Percentiles rank a stretch among this genome's conserved stretches.
These are phyloP conservation scores for Eurystomus glaucurus DNA, from an alignment of 2,797 vertebrate genomes.

Conservation along the genomic window DNA sequence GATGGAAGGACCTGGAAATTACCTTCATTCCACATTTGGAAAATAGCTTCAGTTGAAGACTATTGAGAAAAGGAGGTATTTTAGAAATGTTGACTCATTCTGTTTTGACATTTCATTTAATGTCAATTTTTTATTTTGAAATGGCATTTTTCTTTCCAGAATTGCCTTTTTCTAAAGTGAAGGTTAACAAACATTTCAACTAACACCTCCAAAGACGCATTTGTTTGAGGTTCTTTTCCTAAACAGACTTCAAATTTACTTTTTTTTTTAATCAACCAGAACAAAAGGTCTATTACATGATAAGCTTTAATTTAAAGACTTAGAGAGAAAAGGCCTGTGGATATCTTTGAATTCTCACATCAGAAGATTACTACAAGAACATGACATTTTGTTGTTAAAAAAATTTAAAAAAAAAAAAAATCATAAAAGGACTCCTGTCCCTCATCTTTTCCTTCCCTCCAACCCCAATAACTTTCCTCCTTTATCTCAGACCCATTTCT, in stretches of 20 bases:
- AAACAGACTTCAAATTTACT: not conserved
- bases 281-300: not conserved
- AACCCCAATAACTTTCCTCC: not conserved
- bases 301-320: not conserved
- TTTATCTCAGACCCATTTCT: not conserved
- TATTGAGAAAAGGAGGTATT: slow-evolving; percentile 36
- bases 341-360: not conserved
- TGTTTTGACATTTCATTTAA: slow-evolving; percentile 71
- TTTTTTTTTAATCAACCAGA: not conserved
- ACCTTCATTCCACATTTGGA: not conserved
- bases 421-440: not conserved
- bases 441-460: not conserved
- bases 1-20: not conserved
- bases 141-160: slow-evolving; percentile 46
- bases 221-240: slow-evolving; percentile 19
- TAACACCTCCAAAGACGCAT: slow-evolving; percentile 7
- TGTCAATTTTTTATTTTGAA: slow-evolving; percentile 64
- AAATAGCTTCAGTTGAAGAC: slow-evolving; percentile 31
- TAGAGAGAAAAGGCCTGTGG: not conserved
- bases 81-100: slow-evolving; percentile 61
- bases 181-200: slow-evolving; percentile 49
- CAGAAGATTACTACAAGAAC: not conserved
- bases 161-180: slow-evolving; percentile 30
- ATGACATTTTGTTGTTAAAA: not conserved
- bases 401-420: not conserved